Conservation (phyloP, 2,888 invertebrate species). For the Polyommatus icarus region DNA sequence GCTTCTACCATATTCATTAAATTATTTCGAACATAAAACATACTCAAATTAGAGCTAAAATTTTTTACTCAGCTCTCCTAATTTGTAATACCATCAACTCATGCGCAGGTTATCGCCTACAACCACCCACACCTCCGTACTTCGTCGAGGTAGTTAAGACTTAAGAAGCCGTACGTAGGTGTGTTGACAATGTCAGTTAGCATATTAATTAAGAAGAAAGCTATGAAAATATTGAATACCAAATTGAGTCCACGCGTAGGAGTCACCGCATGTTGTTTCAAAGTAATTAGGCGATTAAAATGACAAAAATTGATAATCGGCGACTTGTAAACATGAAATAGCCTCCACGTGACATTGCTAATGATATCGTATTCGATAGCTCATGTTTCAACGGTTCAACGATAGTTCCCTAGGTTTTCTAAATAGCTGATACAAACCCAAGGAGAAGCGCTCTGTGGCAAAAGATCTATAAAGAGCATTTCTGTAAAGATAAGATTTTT, state of each 20-base stretch:
- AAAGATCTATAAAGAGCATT: background rate
- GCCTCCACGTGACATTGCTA: constrained; percentile 11
- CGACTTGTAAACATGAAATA: background rate
- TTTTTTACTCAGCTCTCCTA: constrained; percentile 17
- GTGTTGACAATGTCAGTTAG: constrained; percentile 75
- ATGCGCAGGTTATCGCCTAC: constrained; percentile 44
- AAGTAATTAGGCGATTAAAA: constrained; percentile 28
- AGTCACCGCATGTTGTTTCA: constrained; percentile 20
- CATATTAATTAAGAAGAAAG: constrained; percentile 79
- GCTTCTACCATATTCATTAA: constrained; percentile 16
- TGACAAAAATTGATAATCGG: constrained; percentile 26
- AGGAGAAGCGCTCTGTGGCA: background rate
- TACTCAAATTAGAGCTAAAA: constrained; percentile 23
- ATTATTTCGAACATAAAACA: constrained; percentile 23
- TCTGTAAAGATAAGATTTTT: background rate
- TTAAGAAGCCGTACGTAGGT: constrained; percentile 53
- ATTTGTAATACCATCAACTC: constrained; percentile 57
- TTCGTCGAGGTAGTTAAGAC: constrained; percentile 36
- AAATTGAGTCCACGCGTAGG: constrained; percentile 39
- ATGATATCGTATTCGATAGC: background rate
- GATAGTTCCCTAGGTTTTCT: background rate
- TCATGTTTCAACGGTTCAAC: background rate
- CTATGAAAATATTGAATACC: constrained; percentile 68
- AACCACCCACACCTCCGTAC: constrained; percentile 41
- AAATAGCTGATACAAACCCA: background rate